Evolutionary conservation across 2,113 vertebrate species (phyloP).

Genomic region (Syngnathus typhle): DNA sequence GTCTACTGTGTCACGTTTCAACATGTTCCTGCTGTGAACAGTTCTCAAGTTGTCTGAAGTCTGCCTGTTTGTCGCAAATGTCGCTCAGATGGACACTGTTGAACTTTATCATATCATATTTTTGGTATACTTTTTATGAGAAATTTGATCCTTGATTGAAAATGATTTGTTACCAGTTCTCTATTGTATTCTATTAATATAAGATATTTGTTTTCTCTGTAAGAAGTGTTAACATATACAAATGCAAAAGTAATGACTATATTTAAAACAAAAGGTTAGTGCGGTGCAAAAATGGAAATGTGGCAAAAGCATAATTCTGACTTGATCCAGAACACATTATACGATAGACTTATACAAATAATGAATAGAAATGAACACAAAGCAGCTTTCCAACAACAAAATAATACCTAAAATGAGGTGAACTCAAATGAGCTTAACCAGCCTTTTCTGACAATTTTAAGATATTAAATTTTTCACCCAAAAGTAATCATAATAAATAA

Average conservation of each 20-base stretch:
- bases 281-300: neutral
- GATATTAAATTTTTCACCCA: neutral
- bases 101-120: too few species aligned
- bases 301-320: neutral
- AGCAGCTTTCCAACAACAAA: neutral
- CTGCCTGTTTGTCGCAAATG: conserved; percentile 38
- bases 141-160: neutral
- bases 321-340: neutral
- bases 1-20: conserved; percentile 32
- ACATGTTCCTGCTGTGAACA: conserved; percentile 30
- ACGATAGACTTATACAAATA: neutral
- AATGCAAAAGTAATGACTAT: neutral
- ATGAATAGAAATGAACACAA: neutral
- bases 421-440: too few species aligned
- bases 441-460: too few species aligned
- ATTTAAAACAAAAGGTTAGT: neutral
- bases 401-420: neutral
- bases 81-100: conserved; percentile 30
- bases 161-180: too few species aligned
- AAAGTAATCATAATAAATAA: neutral
- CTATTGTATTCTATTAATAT: too few species aligned
- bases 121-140: neutral
- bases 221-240: neutral
- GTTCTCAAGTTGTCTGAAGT: conserved; percentile 25
- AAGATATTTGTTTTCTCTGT: neutral